phyloP scores from a whole-genome alignment of 1,140 invertebrate species.

The Apis cerana region DNA sequence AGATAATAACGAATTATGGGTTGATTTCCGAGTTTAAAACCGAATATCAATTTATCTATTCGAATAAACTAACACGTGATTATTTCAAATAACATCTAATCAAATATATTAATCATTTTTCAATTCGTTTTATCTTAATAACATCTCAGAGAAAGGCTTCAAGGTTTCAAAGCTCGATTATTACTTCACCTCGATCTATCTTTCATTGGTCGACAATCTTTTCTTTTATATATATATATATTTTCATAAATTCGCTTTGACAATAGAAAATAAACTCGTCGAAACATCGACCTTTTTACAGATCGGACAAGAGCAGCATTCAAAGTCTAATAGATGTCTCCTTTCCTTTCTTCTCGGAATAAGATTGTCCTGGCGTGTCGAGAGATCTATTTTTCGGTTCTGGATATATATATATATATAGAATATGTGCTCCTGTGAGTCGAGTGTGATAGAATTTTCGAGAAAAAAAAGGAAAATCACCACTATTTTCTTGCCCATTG shows the following conservation, averaged over 20 bases:
- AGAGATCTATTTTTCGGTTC: constrained; percentile 48
- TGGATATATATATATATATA: constrained; percentile 14
- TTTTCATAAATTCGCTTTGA: constrained; percentile 12
- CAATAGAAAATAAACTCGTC: constrained; percentile 34
- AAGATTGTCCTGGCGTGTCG: constrained; percentile 48
- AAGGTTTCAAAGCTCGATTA: background rate
- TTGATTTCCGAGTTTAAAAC: too few species aligned
- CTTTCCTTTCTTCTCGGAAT: constrained; percentile 6
- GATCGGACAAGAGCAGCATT: constrained; percentile 30
- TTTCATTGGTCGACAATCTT: background rate
- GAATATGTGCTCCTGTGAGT: constrained; percentile 16
- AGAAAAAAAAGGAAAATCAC: background rate
- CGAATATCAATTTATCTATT: too few species aligned
- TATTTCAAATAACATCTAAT: too few species aligned
- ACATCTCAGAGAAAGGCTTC: too few species aligned
- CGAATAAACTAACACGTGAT: too few species aligned
- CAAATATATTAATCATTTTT: too few species aligned
- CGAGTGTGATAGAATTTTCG: constrained; percentile 39
- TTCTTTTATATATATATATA: background rate
- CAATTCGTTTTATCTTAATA: too few species aligned
- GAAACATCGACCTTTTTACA: background rate
- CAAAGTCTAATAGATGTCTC: constrained; percentile 12
- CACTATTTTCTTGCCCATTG: too few species aligned
- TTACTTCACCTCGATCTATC: background rate
- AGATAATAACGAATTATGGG: too few species aligned